phyloP scores from a whole-genome alignment of 2,113 vertebrate species.

The Coryphaenoides rupestris region DNA sequence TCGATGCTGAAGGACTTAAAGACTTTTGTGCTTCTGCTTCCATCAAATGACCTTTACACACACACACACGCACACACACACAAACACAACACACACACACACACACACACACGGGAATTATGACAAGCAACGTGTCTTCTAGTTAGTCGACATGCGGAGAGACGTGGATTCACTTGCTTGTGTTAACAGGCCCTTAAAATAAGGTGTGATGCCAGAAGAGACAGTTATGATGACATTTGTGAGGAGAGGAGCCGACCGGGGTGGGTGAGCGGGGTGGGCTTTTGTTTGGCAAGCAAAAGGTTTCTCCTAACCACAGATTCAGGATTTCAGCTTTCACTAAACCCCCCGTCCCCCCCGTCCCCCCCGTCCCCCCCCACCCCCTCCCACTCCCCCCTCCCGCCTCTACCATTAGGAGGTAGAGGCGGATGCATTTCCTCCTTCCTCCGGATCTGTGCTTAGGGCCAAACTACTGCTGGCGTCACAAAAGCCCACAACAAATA shows the following conservation, averaged over 20 bases:
- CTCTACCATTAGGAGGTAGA: slow-evolving; percentile 23
- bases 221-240: slow-evolving; percentile 64
- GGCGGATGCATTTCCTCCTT: slow-evolving; percentile 22
- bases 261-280: slow-evolving; percentile 53
- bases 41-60: slow-evolving; percentile 22
- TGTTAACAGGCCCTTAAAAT: slow-evolving; percentile 70
- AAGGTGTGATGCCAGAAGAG: slow-evolving; percentile 60
- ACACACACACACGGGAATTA: slow-evolving; percentile 43
- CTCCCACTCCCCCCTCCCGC: no score
- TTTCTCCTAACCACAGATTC: slow-evolving; percentile 55
- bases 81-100: no score
- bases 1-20: background rate
- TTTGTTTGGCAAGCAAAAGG: slow-evolving; percentile 31
- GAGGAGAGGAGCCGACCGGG: slow-evolving; percentile 47
- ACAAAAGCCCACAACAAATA: no score
- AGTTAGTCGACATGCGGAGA: slow-evolving; percentile 51
- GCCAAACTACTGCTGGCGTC: slow-evolving; percentile 21
- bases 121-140: slow-evolving; percentile 35
- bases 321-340: slow-evolving; percentile 36
- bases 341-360: no score
- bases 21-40: slow-evolving; percentile 14
- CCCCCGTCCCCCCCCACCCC: no score
- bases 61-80: no score
- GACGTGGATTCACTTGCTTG: no score
- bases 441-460: slow-evolving; percentile 48